Conservation (phyloP, 2,113 vertebrate genomes). For the Alosa alosa region DNA sequence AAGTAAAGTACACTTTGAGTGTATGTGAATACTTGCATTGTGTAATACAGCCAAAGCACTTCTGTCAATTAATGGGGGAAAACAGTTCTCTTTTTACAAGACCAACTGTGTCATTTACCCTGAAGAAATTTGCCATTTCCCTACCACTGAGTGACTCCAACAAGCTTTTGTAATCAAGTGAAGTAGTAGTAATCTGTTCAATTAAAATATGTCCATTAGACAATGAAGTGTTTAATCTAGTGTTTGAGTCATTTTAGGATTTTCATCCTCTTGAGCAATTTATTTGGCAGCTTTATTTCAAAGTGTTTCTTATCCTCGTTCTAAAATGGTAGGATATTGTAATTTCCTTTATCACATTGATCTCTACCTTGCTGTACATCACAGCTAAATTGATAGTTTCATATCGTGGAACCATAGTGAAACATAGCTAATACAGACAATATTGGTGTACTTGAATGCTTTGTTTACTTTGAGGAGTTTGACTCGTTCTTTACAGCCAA, state of each 20-base stretch:
- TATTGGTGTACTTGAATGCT: neutral
- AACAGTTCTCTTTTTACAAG: neutral
- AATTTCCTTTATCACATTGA: neutral
- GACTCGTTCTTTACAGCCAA: neutral
- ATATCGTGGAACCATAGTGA: neutral
- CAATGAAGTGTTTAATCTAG: neutral
- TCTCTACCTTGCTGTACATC: neutral
- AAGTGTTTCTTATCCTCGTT: neutral
- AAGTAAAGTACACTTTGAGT: neutral
- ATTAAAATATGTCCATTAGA: neutral
- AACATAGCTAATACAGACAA: neutral
- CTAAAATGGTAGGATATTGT: neutral
- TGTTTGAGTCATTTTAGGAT: neutral
- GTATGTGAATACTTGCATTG: neutral
- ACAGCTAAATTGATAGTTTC: neutral
- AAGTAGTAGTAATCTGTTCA: neutral
- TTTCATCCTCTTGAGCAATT: neutral
- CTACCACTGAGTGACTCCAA: neutral
- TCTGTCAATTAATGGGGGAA: neutral
- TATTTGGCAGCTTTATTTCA: slow-evolving; percentile 1
- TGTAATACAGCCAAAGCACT: neutral
- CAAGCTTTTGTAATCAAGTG: neutral
- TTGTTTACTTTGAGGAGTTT: neutral
- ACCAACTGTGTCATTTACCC: neutral
- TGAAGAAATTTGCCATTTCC: neutral